These are phyloP conservation scores for Punctoribates punctum DNA, from an alignment of 2,888 invertebrate species.

Conservation along the genomic window DNA sequence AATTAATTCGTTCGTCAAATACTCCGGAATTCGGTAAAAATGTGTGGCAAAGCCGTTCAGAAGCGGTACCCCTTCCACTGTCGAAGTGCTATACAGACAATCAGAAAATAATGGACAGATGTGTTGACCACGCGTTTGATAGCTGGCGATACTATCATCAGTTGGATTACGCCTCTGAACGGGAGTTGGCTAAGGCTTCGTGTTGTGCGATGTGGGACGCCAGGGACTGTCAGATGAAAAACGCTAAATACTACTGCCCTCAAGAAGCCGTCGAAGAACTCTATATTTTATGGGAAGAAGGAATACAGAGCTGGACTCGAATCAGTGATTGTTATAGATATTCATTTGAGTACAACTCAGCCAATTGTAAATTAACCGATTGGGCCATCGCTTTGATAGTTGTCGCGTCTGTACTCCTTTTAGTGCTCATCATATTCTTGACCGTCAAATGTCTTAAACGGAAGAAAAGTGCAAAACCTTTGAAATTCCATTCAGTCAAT, in stretches of 20 bases:
- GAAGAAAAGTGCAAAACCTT: background rate
- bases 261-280: background rate
- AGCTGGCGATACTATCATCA: background rate
- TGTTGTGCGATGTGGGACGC: constrained; percentile 26
- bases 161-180: background rate
- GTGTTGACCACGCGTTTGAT: constrained; percentile 11
- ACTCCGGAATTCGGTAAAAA: constrained; percentile 4
- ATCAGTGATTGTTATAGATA: background rate
- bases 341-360: background rate
- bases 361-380: background rate
- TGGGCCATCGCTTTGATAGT: constrained; percentile 20
- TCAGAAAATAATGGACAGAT: background rate
- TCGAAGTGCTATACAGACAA: background rate
- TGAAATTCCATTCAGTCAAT: constrained; percentile 4
- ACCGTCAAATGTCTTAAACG: constrained; percentile 5
- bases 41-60: background rate
- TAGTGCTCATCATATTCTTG: background rate
- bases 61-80: background rate
- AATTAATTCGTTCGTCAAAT: background rate
- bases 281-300: background rate
- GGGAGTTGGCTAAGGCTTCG: background rate
- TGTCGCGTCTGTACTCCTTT: background rate
- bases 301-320: background rate
- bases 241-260: background rate
- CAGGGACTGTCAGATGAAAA: constrained; percentile 2